These are phyloP conservation scores for Irena cyanogastra DNA, from an alignment of 2,113 vertebrate genomes.

Conservation along the genomic window DNA sequence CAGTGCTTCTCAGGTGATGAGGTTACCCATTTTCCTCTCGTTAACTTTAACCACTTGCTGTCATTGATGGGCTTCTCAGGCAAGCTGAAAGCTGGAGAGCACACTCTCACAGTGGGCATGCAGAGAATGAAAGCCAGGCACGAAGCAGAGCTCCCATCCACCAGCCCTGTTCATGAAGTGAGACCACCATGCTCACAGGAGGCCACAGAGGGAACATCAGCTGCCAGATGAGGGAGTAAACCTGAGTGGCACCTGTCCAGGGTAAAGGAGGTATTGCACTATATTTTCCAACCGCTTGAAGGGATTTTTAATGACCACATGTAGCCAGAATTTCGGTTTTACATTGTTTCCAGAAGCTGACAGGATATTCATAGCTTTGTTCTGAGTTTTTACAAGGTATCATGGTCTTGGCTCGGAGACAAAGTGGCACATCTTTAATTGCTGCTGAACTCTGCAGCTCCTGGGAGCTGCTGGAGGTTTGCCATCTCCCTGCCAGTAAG, in stretches of 20 bases:
- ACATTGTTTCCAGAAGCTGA: not conserved
- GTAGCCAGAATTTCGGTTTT: not conserved
- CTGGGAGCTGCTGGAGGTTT: not conserved
- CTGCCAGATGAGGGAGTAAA: not conserved
- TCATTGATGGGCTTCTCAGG: not conserved
- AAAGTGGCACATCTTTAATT: not conserved
- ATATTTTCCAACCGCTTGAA: not conserved
- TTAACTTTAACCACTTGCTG: not conserved
- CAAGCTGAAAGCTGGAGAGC: not conserved
- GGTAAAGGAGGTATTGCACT: not conserved
- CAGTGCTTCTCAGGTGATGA: not conserved
- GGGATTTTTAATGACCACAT: not conserved
- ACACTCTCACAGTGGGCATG: accelerated
- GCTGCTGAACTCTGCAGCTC: not conserved
- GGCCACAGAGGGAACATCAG: not conserved
- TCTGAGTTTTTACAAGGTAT: not conserved
- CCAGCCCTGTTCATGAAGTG: not conserved
- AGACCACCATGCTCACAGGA: not conserved
- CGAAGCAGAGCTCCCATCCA: not conserved
- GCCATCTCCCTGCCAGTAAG: not conserved
- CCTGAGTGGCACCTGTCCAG: not conserved
- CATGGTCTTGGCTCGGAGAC: not conserved
- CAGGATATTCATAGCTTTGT: not conserved
- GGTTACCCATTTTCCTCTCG: not conserved
- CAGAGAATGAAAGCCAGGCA: not conserved